A percentile compares a stretch with the other conserved stretches of the same genome.
Conservation (phyloP, 2,888 invertebrate species). For the Calliopum simillimum region DNA sequence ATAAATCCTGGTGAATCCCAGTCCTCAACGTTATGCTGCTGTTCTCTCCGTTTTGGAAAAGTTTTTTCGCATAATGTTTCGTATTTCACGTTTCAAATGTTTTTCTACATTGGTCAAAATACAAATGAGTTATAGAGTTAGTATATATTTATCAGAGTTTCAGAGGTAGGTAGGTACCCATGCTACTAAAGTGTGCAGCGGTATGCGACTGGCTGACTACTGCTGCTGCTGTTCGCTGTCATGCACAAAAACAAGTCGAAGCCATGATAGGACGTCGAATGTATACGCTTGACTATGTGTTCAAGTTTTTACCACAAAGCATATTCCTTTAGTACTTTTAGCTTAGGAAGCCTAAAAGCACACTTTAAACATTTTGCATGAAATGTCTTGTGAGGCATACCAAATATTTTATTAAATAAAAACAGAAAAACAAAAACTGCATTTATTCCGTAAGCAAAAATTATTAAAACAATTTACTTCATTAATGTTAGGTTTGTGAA, state of each 20-base stretch:
- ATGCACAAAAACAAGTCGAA: no score
- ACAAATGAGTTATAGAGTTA: slow-evolving; percentile 30
- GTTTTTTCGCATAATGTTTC: slow-evolving; percentile 44
- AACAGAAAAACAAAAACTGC: no score
- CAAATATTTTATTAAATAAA: no score
- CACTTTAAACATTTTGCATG: no score
- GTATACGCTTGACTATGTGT: not conserved
- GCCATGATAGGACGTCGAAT: not conserved
- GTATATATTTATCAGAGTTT: slow-evolving; percentile 8
- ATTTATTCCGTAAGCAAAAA: no score
- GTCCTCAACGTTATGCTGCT: slow-evolving; percentile 23
- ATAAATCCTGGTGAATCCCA: slow-evolving; percentile 60
- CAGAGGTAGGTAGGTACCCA: not conserved
- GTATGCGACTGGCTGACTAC: no score
- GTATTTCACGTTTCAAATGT: slow-evolving; percentile 45
- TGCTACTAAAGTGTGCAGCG: not conserved
- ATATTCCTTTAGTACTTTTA: no score
- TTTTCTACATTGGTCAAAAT: slow-evolving; percentile 49
- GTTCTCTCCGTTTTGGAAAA: not conserved
- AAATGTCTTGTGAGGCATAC: no score
- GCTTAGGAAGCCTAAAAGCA: no score
- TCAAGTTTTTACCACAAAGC: slow-evolving; percentile 4
- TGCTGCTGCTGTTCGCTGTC: no score
- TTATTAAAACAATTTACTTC: no score
- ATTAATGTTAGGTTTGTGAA: no score